Base-by-base conservation (phyloP, 2,888 invertebrate genomes). In the Serripes groenlandicus region DNA sequence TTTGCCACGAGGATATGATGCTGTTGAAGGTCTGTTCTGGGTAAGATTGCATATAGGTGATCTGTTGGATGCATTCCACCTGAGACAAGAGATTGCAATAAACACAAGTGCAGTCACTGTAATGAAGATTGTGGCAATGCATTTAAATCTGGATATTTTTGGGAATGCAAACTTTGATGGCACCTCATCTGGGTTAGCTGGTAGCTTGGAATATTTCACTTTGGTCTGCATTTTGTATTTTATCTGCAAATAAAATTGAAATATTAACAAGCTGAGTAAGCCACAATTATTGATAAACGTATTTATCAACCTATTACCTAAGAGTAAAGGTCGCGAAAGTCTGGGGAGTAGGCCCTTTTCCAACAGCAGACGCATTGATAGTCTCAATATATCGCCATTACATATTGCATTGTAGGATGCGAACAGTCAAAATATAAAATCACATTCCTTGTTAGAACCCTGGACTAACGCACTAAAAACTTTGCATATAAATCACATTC, bases 81-180 rank as follows among this genome's bases (percentile, higher is more conserved):
- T 68, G 30, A 85, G 60, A 66, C 85, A 85, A 37, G 85, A 82
- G 11, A 85, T 28, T 21, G 58, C 54, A 23, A 85, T 58, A 37
- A 82, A 34, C 21, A 77, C 72, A 49, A 77, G 30, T 30, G 80
- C 42, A 23, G 79, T 35, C 7, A 77, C 2, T 3, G 66, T 28
- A 42, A 85, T 60, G 30, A 73, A 62, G 18, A 80, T 18, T 21
- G 82, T 15, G 28, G 74, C 79, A 54, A 66, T n/a, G 18, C 77
- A 30, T 78, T 85, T 85, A 30, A 82, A 78, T 66, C 82, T 49
- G 3, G 82, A 74, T 15, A 82, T 76, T 54, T 82, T 82, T 1
- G 58, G 75, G 32, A 35, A 71, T 9, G 54, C 49, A 75, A 70
- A 71, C 32, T 75, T 75, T 32, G 56, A 54, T 71, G 30, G 35